Percentiles rank a stretch among this genome's conserved stretches.
Conservation (phyloP, 2,888 invertebrate species). For the Listrodromus nycthemerus region DNA sequence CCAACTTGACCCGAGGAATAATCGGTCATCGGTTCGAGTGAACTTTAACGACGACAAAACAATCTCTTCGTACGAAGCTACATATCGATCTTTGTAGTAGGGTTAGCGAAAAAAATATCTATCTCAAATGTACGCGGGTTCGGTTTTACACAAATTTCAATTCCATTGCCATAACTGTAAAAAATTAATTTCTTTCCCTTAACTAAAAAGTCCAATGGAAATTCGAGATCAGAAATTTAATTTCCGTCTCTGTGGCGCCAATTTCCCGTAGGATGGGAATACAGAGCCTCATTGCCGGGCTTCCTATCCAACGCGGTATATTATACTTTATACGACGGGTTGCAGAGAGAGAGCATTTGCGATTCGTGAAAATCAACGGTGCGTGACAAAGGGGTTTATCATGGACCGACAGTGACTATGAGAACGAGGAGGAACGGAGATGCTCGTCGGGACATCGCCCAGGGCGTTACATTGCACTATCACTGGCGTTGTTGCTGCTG, state of each 20-base stretch:
- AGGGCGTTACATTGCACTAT: slow-evolving; percentile 79
- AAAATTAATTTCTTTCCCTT: neutral
- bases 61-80: neutral
- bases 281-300: neutral
- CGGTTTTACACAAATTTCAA: neutral
- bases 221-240: slow-evolving; percentile 78
- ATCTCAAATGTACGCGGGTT: neutral
- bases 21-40: neutral
- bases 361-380: slow-evolving; percentile 78
- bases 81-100: too few species aligned
- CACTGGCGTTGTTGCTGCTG: slow-evolving; percentile 60
- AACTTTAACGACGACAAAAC: neutral
- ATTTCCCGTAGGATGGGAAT: neutral
- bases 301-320: neutral
- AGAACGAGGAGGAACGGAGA: slow-evolving; percentile 26
- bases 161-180: neutral
- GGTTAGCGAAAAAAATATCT: too few species aligned
- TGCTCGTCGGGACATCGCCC: slow-evolving; percentile 76
- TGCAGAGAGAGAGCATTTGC: slow-evolving; percentile 63
- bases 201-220: slow-evolving; percentile 61
- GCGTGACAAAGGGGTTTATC: slow-evolving; percentile 81
- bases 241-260: slow-evolving; percentile 73
- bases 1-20: neutral
- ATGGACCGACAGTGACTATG: slow-evolving; percentile 67
- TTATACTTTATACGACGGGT: slow-evolving; percentile 64